Evolutionary conservation across 2,888 invertebrate species (phyloP).

Genomic region (Keiferia lycopersicella): DNA sequence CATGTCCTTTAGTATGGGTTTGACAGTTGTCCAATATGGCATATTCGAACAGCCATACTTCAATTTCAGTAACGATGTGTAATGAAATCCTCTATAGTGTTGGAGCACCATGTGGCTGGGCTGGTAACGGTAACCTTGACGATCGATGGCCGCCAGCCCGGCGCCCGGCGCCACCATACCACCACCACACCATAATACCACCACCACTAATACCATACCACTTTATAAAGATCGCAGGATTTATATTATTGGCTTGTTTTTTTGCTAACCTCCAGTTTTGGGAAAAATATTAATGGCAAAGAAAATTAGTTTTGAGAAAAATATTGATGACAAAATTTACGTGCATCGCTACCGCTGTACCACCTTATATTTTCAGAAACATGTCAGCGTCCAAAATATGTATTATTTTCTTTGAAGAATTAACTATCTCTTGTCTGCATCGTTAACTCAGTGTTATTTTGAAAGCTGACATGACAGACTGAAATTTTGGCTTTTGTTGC

Average conservation of each 20-base stretch:
- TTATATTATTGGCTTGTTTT: neutral
- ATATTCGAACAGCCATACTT: no score
- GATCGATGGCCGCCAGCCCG: slow-evolving; percentile 58
- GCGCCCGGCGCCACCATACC: slow-evolving; percentile 50
- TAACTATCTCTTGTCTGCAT: neutral
- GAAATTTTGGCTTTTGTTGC: slow-evolving; percentile 5
- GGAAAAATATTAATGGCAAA: neutral
- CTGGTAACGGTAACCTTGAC: slow-evolving; percentile 72
- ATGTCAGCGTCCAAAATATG: neutral
- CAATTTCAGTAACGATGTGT: neutral
- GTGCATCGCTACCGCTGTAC: neutral
- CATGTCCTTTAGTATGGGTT: no score
- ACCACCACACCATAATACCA: slow-evolving; percentile 55
- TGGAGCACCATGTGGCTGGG: slow-evolving; percentile 6
- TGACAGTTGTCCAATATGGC: no score
- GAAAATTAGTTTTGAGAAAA: neutral
- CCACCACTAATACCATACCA: slow-evolving; percentile 29
- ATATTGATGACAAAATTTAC: neutral
- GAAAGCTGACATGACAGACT: neutral
- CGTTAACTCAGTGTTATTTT: slow-evolving; percentile 5
- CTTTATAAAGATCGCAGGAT: neutral
- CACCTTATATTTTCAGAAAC: neutral
- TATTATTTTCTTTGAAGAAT: neutral
- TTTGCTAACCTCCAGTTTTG: neutral
- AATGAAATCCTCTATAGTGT: neutral